phyloP scores from a whole-genome alignment of 2,797 vertebrate species.

The Gymnopithys bicolor region DNA sequence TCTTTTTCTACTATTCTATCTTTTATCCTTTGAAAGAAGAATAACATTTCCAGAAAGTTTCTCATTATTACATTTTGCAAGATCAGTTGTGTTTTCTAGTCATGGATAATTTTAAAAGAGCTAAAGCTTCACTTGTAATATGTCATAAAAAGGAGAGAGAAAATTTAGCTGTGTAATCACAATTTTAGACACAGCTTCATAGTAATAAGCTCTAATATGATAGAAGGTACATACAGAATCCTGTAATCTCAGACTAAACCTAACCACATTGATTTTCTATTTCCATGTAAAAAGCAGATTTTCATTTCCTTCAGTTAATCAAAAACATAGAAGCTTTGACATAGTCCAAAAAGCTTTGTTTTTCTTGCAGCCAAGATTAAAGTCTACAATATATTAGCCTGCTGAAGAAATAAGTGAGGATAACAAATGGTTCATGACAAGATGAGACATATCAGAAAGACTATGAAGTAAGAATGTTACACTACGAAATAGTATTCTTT shows the following conservation, averaged over 20 bases:
- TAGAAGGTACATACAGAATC: conserved; percentile 44
- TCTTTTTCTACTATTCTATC: conserved; percentile 29
- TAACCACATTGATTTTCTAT: conserved; percentile 37
- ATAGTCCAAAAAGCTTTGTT: conserved; percentile 22
- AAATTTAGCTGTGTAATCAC: conserved; percentile 23
- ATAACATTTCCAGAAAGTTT: conserved; percentile 38
- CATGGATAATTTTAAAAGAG: neutral
- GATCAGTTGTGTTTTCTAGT: conserved; percentile 35
- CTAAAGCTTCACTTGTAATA: neutral
- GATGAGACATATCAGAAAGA: neutral
- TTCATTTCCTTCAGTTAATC: conserved; percentile 59
- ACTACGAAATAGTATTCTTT: conserved; percentile 7
- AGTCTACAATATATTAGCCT: neutral
- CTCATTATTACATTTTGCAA: conserved; percentile 9
- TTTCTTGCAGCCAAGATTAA: conserved; percentile 49
- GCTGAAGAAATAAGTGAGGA: conserved; percentile 26
- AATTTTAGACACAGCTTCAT: conserved; percentile 32
- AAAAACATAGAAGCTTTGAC: conserved; percentile 6
- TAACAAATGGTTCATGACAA: conserved; percentile 32
- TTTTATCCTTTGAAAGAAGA: conserved; percentile 35
- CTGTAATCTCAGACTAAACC: conserved; percentile 34
- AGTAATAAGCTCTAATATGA: conserved; percentile 39
- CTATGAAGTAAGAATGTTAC: conserved; percentile 14
- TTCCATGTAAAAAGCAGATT: conserved; percentile 34
- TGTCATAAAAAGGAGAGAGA: neutral